Evolutionary conservation across 2,888 invertebrate species (phyloP).

Genomic region (Clanis bilineata): DNA sequence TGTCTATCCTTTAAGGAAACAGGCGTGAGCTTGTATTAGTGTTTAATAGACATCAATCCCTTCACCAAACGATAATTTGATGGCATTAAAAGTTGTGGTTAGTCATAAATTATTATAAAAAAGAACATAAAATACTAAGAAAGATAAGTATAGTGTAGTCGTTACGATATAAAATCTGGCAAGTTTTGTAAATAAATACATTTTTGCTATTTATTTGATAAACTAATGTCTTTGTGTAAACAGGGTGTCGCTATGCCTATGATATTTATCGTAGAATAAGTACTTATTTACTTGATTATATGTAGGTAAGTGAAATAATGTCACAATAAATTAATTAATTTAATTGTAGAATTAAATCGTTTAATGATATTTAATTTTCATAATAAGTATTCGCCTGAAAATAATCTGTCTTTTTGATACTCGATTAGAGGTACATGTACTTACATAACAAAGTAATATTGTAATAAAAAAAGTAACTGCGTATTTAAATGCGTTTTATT

Average conservation of each 20-base stretch:
- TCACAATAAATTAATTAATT: conserved; percentile 7
- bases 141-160: too few species aligned
- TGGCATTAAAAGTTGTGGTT: too few species aligned
- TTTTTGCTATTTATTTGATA: background rate
- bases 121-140: too few species aligned
- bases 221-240: background rate
- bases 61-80: too few species aligned
- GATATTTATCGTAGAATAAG: background rate
- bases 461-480: background rate
- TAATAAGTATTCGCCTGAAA: background rate
- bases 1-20: too few species aligned
- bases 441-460: conserved; percentile 1
- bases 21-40: too few species aligned
- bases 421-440: conserved; percentile 8
- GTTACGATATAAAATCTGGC: too few species aligned
- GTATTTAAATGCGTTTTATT: background rate
- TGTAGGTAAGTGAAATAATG: background rate
- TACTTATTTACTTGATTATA: too few species aligned
- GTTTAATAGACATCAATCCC: too few species aligned
- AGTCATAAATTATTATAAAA: too few species aligned
- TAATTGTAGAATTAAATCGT: too few species aligned
- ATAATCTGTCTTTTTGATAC: background rate
- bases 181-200: conserved; percentile 11
- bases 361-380: background rate
- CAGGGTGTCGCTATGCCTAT: background rate